Conservation (phyloP, 2,888 invertebrate species). For the Theristus sp. region DNA sequence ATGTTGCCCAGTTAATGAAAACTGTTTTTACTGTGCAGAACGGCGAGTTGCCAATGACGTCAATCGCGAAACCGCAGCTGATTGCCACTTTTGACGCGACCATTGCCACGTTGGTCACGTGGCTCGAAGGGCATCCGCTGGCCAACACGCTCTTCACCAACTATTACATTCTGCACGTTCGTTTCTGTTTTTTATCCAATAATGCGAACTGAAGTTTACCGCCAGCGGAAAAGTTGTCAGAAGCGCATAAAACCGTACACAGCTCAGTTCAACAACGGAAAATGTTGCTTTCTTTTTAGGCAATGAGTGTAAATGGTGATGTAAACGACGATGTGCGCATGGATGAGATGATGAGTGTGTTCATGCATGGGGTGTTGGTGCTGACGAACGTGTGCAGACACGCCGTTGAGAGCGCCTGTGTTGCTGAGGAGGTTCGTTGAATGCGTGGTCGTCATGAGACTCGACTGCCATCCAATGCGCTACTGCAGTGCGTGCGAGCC, state of each 20-base stretch:
- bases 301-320: no score
- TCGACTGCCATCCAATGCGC: no score
- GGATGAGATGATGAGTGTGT: constrained; percentile 45
- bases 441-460: constrained; percentile 1
- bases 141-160: constrained; percentile 94
- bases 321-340: background rate
- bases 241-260: no score
- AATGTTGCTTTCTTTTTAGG: no score
- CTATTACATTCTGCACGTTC: constrained; percentile 54
- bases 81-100: constrained; percentile 86
- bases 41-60: constrained; percentile 10
- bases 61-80: constrained; percentile 42
- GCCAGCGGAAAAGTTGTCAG: no score
- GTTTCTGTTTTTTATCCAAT: background rate
- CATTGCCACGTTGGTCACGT: constrained; percentile 72
- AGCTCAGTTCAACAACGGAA: no score
- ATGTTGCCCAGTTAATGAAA: no score
- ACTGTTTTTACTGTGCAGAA: no score
- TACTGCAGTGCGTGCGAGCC: no score
- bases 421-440: constrained; percentile 15
- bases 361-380: constrained; percentile 68
- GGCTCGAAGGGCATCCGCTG: constrained; percentile 52
- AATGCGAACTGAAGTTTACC: background rate
- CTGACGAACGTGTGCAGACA: constrained; percentile 70
- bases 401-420: constrained; percentile 45